Conservation (phyloP, 2,113 vertebrate genomes). For the Madoqua kirkii region DNA sequence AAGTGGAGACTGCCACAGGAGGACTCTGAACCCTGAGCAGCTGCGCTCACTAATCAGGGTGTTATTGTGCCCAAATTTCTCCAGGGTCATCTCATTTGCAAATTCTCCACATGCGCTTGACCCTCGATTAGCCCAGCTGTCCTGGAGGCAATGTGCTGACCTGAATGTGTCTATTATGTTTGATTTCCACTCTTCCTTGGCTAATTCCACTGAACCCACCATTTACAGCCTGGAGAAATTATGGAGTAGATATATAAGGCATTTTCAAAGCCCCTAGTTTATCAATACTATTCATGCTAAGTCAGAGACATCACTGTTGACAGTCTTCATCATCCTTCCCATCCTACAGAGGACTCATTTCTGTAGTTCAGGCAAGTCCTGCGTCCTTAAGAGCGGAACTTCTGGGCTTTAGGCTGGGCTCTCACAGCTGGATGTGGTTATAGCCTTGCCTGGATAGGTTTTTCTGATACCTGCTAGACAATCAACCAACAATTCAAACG, state of each 20-base stretch:
- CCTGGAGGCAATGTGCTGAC: neutral
- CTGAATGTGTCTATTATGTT: neutral
- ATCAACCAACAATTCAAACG: neutral
- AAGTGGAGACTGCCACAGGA: neutral
- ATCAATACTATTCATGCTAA: neutral
- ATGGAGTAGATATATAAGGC: neutral
- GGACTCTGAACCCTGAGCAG: neutral
- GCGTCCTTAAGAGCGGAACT: neutral
- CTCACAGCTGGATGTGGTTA: neutral
- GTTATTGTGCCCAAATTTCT: neutral
- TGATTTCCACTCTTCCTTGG: neutral
- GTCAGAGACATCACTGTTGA: neutral
- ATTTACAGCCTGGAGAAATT: neutral
- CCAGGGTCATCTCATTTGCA: neutral
- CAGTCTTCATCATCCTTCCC: neutral
- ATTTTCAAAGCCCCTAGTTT: neutral
- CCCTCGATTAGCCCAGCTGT: neutral
- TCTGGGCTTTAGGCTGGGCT: neutral
- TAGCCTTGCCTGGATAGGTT: neutral
- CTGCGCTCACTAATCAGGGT: neutral
- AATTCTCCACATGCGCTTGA: neutral
- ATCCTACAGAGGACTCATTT: neutral
- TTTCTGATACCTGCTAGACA: neutral
- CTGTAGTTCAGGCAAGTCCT: neutral
- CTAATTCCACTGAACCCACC: slow-evolving; percentile 1